phyloP scores from a whole-genome alignment of 1,140 invertebrate genomes.

The Patella vulgata region DNA sequence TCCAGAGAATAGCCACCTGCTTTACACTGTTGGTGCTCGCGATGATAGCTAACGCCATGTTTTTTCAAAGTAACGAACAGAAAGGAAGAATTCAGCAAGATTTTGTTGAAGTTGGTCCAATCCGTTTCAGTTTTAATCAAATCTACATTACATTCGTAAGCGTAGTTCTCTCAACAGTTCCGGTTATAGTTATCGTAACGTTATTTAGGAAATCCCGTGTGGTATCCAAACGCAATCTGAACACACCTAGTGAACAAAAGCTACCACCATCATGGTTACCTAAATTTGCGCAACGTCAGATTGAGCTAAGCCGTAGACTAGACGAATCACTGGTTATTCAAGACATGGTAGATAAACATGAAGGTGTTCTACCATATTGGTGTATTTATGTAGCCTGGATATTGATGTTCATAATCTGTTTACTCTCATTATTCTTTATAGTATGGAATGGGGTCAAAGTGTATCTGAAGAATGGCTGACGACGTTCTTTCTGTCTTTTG shows the following conservation, averaged over 20 bases:
- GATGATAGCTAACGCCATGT: slow-evolving; percentile 59
- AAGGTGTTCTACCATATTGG: slow-evolving; percentile 38
- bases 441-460: slow-evolving; percentile 49
- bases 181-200: slow-evolving; percentile 68
- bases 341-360: background rate
- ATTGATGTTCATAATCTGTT: slow-evolving; percentile 30
- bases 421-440: slow-evolving; percentile 52
- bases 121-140: slow-evolving; percentile 36
- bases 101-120: slow-evolving; percentile 33
- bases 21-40: slow-evolving; percentile 51
- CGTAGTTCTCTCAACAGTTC: slow-evolving; percentile 66
- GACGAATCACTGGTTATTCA: too few species aligned
- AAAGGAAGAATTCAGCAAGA: slow-evolving; percentile 11
- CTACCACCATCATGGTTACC: too few species aligned
- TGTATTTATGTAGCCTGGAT: slow-evolving; percentile 45
- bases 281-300: too few species aligned
- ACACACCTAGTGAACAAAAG: too few species aligned
- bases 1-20: slow-evolving; percentile 56
- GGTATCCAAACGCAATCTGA: too few species aligned
- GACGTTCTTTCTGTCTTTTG: slow-evolving; percentile 47
- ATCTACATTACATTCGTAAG: slow-evolving; percentile 50
- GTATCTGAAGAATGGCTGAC: slow-evolving; percentile 49
- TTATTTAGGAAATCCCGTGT: slow-evolving; percentile 67
- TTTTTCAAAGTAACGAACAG: slow-evolving; percentile 33
- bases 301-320: too few species aligned